Base-by-base conservation (phyloP, 2,888 invertebrate species). In the Dynastes grantii region DNA sequence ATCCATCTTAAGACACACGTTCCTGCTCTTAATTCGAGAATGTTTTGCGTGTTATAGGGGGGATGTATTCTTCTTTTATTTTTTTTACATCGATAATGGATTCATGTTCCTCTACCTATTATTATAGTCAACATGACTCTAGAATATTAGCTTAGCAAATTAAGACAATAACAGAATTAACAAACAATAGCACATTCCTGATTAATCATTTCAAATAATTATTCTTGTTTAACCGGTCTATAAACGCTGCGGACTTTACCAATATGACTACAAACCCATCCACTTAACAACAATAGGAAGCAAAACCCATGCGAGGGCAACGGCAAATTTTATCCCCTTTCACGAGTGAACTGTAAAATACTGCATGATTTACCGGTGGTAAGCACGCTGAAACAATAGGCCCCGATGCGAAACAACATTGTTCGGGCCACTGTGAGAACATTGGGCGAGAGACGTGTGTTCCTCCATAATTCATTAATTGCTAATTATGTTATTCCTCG, bases 401-500 rank as follows among this genome's bases (percentile, higher is more conserved):
- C 11, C 8, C 49, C 51, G 53, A 51, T 29, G 49, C 49, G 63
- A 29, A 68, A 37, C 65, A 16, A 9, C 51, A 27, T 40, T 16
- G 27, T 11, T n/a, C 29, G 29, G 68, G 51, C 27, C 11, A 68
- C 49, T 68, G 68, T 68, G 13, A 27, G 49, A 49, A 49, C 68
- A 29, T 58, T 22, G 16, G 55, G 55, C 27, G 55, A 58, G 55
- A 58, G 55, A 9, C 32, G 2, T n/a, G 11, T 13, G 45, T 61
- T 45, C 63, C 11, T 75, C 27, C 63, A 75, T 75, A 61, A 75
- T 75, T 75, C 61, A 75, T 75, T 61, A 75, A 75, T 61, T 49
- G 73, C 40, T 75, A 75, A 75, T 75, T 75, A 75, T 61, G 73
- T 75, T 61, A 63, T 75, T 75, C 49, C 73, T 61, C 61, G 27